These are phyloP conservation scores for Phacellophora camtschatica DNA, from an alignment of 30 jellyfish, hydroid and myxozoan species.

Conservation along the genomic window DNA sequence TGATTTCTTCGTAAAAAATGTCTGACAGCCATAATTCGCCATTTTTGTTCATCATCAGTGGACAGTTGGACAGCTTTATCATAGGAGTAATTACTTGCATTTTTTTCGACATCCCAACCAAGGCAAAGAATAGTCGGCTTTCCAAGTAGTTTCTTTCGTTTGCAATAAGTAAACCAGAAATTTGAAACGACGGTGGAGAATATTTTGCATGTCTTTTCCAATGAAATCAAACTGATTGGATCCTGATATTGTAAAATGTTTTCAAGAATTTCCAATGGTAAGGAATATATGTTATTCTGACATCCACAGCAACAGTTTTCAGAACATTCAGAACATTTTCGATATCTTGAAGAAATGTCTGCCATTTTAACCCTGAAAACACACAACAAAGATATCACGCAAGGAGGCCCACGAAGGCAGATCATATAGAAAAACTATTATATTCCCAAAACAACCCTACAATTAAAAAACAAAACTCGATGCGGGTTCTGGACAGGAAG, in stretches of 20 bases:
- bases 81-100: slow-evolving; percentile 27
- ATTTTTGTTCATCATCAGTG: slow-evolving; percentile 17
- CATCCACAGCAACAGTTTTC: slow-evolving; percentile 59
- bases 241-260: slow-evolving; percentile 39
- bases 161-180: slow-evolving; percentile 43
- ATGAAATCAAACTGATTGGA: slow-evolving; percentile 30
- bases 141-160: neutral
- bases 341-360: neutral
- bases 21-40: slow-evolving; percentile 64
- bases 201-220: slow-evolving; percentile 34
- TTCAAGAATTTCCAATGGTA: slow-evolving; percentile 60
- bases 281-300: slow-evolving; percentile 41
- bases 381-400: neutral
- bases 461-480: no score
- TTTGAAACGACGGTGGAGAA: slow-evolving; percentile 17
- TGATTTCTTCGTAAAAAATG: neutral
- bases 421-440: no score
- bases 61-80: slow-evolving; percentile 32
- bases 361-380: neutral
- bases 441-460: no score
- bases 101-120: slow-evolving; percentile 11
- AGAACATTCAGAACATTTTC: slow-evolving; percentile 44
- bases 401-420: neutral
- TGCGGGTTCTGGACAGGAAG: no score
- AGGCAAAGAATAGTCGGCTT: slow-evolving; percentile 59